phyloP scores from a whole-genome alignment of 2,888 invertebrate species.

The Drosophila kokeensis region DNA sequence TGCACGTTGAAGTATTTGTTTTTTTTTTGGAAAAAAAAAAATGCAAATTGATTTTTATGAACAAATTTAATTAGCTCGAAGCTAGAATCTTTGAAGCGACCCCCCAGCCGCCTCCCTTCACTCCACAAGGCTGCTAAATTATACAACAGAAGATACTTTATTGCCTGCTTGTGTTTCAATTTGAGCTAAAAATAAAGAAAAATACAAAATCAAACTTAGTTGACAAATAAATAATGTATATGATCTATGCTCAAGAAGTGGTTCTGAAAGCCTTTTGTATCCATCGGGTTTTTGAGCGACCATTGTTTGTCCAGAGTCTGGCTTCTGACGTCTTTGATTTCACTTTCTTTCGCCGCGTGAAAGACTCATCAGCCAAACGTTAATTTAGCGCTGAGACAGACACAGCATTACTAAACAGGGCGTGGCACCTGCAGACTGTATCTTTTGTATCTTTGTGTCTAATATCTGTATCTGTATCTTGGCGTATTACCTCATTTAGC shows the following conservation, averaged over 20 bases:
- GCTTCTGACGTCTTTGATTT: constrained; percentile 53
- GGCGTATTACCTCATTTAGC: constrained; percentile 72
- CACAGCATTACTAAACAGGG: constrained; percentile 39
- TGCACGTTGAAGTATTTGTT: constrained; percentile 50
- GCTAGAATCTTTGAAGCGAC: constrained; percentile 65
- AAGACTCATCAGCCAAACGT: constrained; percentile 61
- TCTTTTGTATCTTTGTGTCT: constrained; percentile 4
- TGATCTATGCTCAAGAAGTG: not conserved
- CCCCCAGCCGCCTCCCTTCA: not conserved
- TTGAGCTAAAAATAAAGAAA: not conserved
- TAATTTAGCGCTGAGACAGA: constrained; percentile 60
- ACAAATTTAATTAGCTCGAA: constrained; percentile 82
- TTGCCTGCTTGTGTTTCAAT: constrained; percentile 23
- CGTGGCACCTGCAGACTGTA: constrained; percentile 41
- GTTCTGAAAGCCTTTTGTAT: not conserved
- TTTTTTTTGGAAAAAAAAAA: constrained; percentile 55
- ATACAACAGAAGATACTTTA: constrained; percentile 50
- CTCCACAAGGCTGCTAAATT: constrained; percentile 54
- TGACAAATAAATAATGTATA: not conserved
- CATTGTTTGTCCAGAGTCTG: too few species aligned
- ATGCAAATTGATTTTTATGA: constrained; percentile 81
- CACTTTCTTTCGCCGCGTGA: constrained; percentile 57
- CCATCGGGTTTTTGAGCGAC: not conserved
- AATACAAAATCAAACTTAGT: not conserved
- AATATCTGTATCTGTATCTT: constrained; percentile 9